Conservation (phyloP, 2,113 vertebrate species). For the Aphelocoma coerulescens region DNA sequence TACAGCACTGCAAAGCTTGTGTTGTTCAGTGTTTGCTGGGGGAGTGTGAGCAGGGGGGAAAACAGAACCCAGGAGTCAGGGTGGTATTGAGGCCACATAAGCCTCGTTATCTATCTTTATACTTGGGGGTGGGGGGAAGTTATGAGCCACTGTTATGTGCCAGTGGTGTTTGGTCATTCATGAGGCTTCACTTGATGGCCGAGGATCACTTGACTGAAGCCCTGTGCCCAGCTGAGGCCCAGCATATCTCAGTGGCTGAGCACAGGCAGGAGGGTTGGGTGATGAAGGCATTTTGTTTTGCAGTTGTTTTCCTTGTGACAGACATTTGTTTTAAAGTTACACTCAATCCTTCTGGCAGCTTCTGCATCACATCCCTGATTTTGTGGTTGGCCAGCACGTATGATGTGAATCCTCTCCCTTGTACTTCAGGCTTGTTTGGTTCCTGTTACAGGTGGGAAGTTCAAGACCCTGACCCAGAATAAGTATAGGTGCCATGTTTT, state of each 20-base stretch:
- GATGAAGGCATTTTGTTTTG: background rate
- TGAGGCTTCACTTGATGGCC: background rate
- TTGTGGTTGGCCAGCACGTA: rapidly evolving
- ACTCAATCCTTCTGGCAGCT: background rate
- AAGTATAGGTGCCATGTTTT: background rate
- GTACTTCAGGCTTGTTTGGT: rapidly evolving
- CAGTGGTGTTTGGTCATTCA: background rate
- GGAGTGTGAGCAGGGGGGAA: background rate
- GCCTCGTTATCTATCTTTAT: background rate
- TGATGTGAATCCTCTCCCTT: background rate
- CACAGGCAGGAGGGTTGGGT: background rate
- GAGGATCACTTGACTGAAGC: background rate
- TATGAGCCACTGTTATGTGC: background rate
- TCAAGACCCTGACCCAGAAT: background rate
- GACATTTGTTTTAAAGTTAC: background rate
- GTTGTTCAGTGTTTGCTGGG: background rate
- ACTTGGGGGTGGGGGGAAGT: rapidly evolving
- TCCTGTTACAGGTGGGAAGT: background rate
- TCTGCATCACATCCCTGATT: background rate
- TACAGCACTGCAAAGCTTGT: rapidly evolving
- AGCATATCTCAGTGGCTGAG: background rate
- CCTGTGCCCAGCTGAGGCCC: background rate
- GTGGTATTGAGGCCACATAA: background rate
- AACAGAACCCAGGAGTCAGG: background rate
- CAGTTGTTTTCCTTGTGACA: background rate